Percentiles rank a stretch among this genome's conserved stretches.
Evolutionary conservation across 2,797 vertebrate species (phyloP).

Genomic region (Brotula barbata): DNA sequence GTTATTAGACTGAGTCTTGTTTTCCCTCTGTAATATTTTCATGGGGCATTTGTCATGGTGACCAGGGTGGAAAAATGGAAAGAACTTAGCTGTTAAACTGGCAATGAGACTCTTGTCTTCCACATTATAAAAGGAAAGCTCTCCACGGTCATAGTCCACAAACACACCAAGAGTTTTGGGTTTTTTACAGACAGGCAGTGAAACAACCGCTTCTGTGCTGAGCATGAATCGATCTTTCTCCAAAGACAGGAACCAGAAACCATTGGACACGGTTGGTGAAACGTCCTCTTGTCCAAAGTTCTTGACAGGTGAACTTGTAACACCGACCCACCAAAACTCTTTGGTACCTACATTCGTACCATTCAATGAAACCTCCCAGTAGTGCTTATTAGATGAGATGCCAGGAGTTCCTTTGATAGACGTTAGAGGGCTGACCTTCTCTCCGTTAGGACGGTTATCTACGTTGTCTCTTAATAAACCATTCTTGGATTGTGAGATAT

Average conservation of each 20-base stretch:
- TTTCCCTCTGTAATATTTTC: background rate
- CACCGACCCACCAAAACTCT: constrained; percentile 70
- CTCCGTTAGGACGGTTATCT: accelerated
- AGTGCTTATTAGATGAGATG: constrained; percentile 56
- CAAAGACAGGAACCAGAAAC: constrained; percentile 71
- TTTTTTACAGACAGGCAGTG: accelerated
- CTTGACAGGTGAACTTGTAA: constrained; percentile 17
- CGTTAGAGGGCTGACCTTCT: constrained; percentile 39
- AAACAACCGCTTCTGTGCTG: constrained; percentile 28
- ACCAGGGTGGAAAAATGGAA: constrained; percentile 75
- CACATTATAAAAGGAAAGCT: constrained; percentile 66
- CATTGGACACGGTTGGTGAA: background rate
- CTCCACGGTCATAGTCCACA: constrained; percentile 40
- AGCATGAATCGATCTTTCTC: constrained; percentile 13
- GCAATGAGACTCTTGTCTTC: constrained; percentile 23
- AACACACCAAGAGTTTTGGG: constrained; percentile 60
- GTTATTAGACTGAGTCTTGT: background rate
- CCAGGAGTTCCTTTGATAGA: constrained; percentile 48
- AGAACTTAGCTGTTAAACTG: constrained; percentile 39
- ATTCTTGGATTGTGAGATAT: accelerated
- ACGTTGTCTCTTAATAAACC: background rate
- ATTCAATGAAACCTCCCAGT: constrained; percentile 70
- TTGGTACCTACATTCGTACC: accelerated
- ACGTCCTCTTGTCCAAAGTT: accelerated
- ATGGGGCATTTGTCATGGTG: constrained; percentile 8